These are phyloP conservation scores for Drosophila busckii DNA, from an alignment of 1,140 invertebrate genomes.

Conservation along the genomic window DNA sequence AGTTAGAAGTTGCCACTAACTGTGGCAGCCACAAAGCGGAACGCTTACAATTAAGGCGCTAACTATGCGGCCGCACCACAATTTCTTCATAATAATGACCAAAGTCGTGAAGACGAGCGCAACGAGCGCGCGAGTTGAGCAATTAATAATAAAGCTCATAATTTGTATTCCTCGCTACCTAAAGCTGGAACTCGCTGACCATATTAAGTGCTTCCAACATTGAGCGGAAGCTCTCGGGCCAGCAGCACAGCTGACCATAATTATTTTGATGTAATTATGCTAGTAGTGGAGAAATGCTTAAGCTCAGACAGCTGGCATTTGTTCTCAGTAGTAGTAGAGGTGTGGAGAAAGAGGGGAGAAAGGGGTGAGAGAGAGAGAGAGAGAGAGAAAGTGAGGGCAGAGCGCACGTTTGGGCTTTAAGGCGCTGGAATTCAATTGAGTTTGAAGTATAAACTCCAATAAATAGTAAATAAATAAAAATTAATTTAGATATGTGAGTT, in stretches of 20 bases:
- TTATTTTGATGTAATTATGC: conserved; percentile 73
- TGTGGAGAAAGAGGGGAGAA: no score
- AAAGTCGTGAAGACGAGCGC: conserved; percentile 9
- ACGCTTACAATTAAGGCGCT: conserved; percentile 67
- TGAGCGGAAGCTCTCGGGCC: conserved; percentile 24
- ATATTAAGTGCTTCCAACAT: no score
- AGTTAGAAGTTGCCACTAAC: conserved; percentile 3
- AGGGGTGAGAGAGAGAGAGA: no score
- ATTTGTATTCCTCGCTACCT: no score
- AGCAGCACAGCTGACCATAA: conserved; percentile 37
- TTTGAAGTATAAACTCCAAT: background rate
- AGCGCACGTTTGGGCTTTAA: no score
- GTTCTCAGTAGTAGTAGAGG: conserved; percentile 39
- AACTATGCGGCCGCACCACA: conserved; percentile 62
- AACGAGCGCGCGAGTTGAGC: conserved; percentile 43
- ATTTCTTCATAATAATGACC: conserved; percentile 62
- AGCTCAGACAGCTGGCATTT: conserved; percentile 39
- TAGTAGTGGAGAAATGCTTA: background rate
- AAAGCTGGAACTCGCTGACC: no score
- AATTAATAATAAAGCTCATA: conserved; percentile 76
- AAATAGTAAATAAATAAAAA: background rate
- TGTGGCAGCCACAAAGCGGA: conserved; percentile 46
- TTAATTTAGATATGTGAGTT: no score
- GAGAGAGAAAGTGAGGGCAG: no score
- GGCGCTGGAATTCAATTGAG: background rate